Base-by-base conservation (phyloP, 2,113 vertebrate genomes). In the Ibidorhyncha struthersii region DNA sequence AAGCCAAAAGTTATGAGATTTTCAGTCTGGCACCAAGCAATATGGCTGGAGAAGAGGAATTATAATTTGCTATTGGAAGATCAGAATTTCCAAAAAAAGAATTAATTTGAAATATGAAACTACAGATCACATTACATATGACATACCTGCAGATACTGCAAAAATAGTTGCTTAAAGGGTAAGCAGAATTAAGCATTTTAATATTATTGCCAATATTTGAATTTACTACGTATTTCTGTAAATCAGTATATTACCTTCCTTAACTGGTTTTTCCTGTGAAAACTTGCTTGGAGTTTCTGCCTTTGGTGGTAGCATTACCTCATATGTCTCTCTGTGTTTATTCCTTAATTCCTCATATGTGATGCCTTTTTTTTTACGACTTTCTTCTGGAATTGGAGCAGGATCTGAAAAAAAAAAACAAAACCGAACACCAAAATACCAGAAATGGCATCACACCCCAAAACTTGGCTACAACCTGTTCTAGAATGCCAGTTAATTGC, bases 261-360 rank as follows among this genome's bases (percentile, higher is more conserved):
- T 98, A 58, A 90, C 88, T 85, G 96, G 21, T 93, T 95, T 98
- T 81, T 98, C 98, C 94, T 97, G 97, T 69, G 98, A 29, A 90
- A 97, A 93, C 81, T 94, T 98, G 90, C 93, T 93, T 96, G 98
- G 93, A 92, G 96, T 65, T 69, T 98, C 98, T 91, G 96, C 70
- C 96, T 98, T 98, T 96, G 98, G 98, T 86, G 98, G 91, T 85
- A 66, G 87, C 95, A 97, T 97, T 52, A 98, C 97, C 23, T 98
- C 98, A 3, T 98, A 98, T 11, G 97, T 92, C 73, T 97, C 98
- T 91, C 98, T 98, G 96, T 98, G 98, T 95, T 98, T 98, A 96
- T 96, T 98, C 95, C 98, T 98, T 93, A 99, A 96, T 95, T 99
- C 98, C 71, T 98, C 98, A 16, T 99, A 98, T 7, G 98, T 98